Base-by-base conservation (phyloP, 2,113 vertebrate genomes). In the Progne subis region DNA sequence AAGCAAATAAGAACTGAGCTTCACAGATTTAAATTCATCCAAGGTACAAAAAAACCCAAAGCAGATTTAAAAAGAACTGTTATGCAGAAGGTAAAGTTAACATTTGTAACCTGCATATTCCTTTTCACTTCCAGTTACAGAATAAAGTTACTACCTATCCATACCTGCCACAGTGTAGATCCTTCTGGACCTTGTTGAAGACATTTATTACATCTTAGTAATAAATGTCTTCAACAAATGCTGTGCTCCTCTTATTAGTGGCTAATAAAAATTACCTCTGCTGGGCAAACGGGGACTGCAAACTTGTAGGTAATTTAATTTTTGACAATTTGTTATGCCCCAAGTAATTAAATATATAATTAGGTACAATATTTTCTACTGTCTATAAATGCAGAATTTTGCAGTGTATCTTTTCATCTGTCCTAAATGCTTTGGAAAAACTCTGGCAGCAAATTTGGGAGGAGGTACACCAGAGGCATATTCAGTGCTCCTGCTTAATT, bases 41-140 rank as follows among this genome's bases (percentile, higher is more conserved):
- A 32, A 47, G 0, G 1, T 16, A 77, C 29, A 70, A 69, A 70
- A 11, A n/a, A 41, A 13, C 4, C 1, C 2, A 4, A 85, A 86
- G 59, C 20, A 86, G 71, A 77, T 53, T 79, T 9, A 69, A 34
- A 56, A 55, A 67, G 16, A 87, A 64, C 8, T 12, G 12, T 19
- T 56, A 72, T 5, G 6, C n/a, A 76, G 59, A 92, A 87, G 28
- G 19, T 26, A 20, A 81, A 82, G 61, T 31, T 71, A 60, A 15
- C 6, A 29, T 34, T 61, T 3, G 0, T 50, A 20, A 1, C 2
- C 26, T 26, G 57, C 5, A 1, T 34, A 83, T 3, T 64, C 37
- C 63, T 91, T 71, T 93, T 69, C 53, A 53, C 23, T 88, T 21
- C 31, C 23, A 69, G 17, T 47, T 87, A 87, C 32, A 71, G 34